Base-by-base conservation (phyloP, 1,140 invertebrate genomes). In the Conus ventricosus region DNA sequence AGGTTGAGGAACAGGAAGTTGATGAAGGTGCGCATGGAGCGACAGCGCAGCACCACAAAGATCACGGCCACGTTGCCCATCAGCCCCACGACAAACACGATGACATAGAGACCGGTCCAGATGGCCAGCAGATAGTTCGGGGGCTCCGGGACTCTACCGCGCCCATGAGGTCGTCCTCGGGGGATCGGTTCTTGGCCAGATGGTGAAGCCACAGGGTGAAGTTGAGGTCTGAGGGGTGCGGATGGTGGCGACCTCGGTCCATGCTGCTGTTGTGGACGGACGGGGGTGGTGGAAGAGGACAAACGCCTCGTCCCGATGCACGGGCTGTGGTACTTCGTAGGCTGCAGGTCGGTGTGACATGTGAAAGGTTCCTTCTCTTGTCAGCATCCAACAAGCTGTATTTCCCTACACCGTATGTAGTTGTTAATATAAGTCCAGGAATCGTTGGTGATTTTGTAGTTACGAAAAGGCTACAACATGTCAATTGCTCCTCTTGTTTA, bases 1-100 rank as follows among this genome's bases (percentile, higher is more conserved):
- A 98, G 95, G 95, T 98, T 98, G 20, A 98, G 95, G 54, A 98
- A 96, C 94, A 97, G 97, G 5, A 98, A 96, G 93, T 98, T 98
- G 13, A 97, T 98, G 6, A 98, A 97, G 0, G 97, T 98, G 87
- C 97, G 96, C 97, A 98, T 98, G 8, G 91, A 89, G 25, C 90
- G 90, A 78, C 89, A 91, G 53, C 82, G 84, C n/a, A 89, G 76
- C 15, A 93, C 90, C 4, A 93, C 93, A 27, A 90, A 75, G 10
- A 91, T 91, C 8, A 93, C 92, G 6, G 90, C 85, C 7, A 92
- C 90, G 88, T 93, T 93, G 7, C 92, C 93, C 25, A 91, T 71
- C 11, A 93, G 81, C 5, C 93, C 93, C 20, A 93, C 80, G 10
- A 91, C 63, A 75, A 93, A 93, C 15, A 93, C 89, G 63, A 91